These are phyloP conservation scores for Calliphora vomitoria DNA, from an alignment of 2,888 invertebrate species.

Conservation along the genomic window DNA sequence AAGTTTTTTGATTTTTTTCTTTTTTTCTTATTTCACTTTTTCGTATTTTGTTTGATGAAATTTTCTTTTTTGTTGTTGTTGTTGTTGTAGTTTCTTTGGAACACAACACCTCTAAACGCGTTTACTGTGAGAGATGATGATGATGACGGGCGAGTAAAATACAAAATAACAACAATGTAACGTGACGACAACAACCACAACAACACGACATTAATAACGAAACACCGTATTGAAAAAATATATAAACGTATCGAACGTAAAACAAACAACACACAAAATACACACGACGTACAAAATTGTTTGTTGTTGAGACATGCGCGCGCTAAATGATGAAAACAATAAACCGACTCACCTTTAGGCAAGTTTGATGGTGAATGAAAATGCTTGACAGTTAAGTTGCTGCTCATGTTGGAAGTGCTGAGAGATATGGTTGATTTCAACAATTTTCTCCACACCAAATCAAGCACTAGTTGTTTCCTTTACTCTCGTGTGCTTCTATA, in stretches of 20 bases:
- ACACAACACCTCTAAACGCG: constrained; percentile 65
- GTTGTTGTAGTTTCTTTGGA: constrained; percentile 10
- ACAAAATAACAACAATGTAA: constrained; percentile 64
- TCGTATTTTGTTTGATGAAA: constrained; percentile 25
- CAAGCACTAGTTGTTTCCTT: constrained; percentile 19
- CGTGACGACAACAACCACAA: constrained; percentile 40
- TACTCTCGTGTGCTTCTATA: not conserved
- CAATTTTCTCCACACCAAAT: not conserved
- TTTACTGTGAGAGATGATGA: constrained; percentile 66
- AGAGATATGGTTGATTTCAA: constrained; percentile 52
- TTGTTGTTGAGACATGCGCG: constrained; percentile 74
- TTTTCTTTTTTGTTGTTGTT: not conserved
- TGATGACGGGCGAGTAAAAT: constrained; percentile 47
- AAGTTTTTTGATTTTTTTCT: constrained; percentile 22
- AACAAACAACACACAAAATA: constrained; percentile 17
- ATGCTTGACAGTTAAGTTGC: constrained; percentile 67
- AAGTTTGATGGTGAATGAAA: constrained; percentile 74
- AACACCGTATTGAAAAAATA: not conserved
- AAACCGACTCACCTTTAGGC: constrained; percentile 73
- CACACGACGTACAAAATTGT: not conserved
- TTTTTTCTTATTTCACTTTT: constrained; percentile 21
- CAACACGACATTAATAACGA: constrained; percentile 45
- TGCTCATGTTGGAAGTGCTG: constrained; percentile 62
- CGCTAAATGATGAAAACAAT: constrained; percentile 41
- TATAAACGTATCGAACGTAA: constrained; percentile 33